Base-by-base conservation (phyloP, 2,113 vertebrate species). In the Proterorhinus semilunaris region DNA sequence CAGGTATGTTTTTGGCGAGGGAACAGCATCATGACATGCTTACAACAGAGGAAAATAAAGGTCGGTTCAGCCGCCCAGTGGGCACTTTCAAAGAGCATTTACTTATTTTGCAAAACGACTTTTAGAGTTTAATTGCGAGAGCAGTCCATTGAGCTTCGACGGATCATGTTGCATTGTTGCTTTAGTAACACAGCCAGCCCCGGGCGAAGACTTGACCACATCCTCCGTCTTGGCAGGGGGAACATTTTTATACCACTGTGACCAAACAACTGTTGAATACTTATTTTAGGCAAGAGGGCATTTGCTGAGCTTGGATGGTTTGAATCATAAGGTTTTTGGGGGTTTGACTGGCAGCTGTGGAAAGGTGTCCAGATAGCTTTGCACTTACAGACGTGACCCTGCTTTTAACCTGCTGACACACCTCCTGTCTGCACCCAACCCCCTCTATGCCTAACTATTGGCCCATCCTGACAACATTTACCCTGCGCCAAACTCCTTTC, bases 151-250 rank as follows among this genome's bases (percentile, higher is more conserved):
- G 68, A 72, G 73, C 58, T 50, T 12, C 64, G 71, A 62, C 59
- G n/a, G 15, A 54, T 61, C 64, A 65, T 43, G 74, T 71, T 72
- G n/a, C 80, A 61, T 71, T 72, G 58, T 71, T 71, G 66, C 77
- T 74, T 71, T 52, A 45, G 50, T 63, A 67, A 69, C 71, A 10
- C 59, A 8, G 70, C 62, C 59, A 10, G 70, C 59, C 55, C 62
- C 50, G 10, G 21, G 70, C 50, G 74, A 74, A 84, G 71, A 69
- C 76, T 78, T 74, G 70, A 84, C 80, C 89, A 86, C 83, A 84
- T 88, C 83, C 86, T 86, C 79, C 45, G 51, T 77, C 78, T 74
- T 75, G 21, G 78, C 74, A 70, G 69, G 73, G 73, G 74, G 78
- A 86, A 74, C 72, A 76, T 84, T 86, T 61, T 65, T 55, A 36